A percentile compares a stretch with the other conserved stretches of the same genome.
Conservation (phyloP, 2,113 vertebrate genomes). For the Peromyscus polionotus region DNA sequence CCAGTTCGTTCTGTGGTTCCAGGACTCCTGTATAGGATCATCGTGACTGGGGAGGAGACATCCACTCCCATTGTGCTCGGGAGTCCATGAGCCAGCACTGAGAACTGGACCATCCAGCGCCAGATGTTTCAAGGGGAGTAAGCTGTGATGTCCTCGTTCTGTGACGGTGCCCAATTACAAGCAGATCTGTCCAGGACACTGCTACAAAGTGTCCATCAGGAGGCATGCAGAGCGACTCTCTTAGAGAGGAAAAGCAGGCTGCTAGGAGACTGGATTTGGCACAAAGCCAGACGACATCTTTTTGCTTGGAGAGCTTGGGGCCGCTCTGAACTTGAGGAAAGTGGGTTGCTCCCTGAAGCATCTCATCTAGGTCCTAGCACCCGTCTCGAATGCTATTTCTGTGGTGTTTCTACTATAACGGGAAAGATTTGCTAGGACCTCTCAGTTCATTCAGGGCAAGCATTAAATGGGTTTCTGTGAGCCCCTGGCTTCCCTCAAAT, state of each 20-base stretch:
- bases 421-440: neutral
- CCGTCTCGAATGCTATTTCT: fast-evolving
- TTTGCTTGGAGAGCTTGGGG: constrained; percentile 5
- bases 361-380: neutral
- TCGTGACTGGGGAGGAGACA: constrained; percentile 6
- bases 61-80: neutral
- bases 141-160: neutral
- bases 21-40: neutral
- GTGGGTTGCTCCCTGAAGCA: neutral
- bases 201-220: constrained; percentile 58
- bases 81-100: neutral
- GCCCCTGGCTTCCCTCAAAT: neutral
- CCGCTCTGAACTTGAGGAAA: neutral
- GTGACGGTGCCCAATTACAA: neutral
- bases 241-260: constrained; percentile 46
- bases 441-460: neutral
- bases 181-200: neutral
- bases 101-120: constrained; percentile 61
- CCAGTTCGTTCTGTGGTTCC: constrained; percentile 49
- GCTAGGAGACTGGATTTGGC: neutral
- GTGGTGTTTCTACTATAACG: fast-evolving
- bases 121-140: neutral
- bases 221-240: neutral
- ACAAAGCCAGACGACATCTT: constrained; percentile 43
- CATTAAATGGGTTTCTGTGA: neutral